Evolutionary conservation across 2,797 vertebrate species (phyloP), one percentile per base, ranked within the genome.

Genomic region (Mormyrops boulengeri): DNA sequence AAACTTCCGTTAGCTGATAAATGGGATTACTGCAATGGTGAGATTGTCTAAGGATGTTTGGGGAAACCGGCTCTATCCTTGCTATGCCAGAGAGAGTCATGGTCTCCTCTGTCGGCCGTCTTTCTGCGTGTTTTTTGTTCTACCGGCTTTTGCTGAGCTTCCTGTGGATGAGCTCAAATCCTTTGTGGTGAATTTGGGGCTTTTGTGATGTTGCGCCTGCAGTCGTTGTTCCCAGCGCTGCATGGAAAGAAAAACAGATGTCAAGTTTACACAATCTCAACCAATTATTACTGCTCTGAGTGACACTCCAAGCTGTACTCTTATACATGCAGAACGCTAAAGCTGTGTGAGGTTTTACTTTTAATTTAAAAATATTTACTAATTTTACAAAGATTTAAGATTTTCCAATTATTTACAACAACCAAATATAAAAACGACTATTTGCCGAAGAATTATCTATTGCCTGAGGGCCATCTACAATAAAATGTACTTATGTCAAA

Each of bases 211-310:
- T 57, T 85, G 89, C 8, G 88, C 89, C 60, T 90, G 88, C 19
- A 90, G 19, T 38, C 89, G 57, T 88, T 90, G 89, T 44, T 90
- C 89, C 87, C 87, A 90, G 73, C 89, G 89, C 89, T 90, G 17
- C 2, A 49, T 12, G 41, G 87, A 3, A 22, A 55, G 57, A 22
- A 89, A 62, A 60, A 11, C 30, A 17, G 47, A 8, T 4, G 26
- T 69, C 2, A 19, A 19, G 9, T 84, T 49, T 84, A 84, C 44
- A 34, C 8, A 22, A 85, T 50, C 84, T 53, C 26, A 85, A 14
- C 49, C 26, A 26, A 47, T 47, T 44, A 82, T 47, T 47, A 47
- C 41, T 82, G 8, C 44, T 88, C 14, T 6, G 60, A 69, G 22
- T 47, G n/a, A 19, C 9, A 62, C 7, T 38, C 30, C 30, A 38